A percentile compares a stretch with the other conserved stretches of the same genome.
These are phyloP conservation scores for Melanostigma gelatinosum DNA, from an alignment of 2,113 vertebrate species.

Conservation along the genomic window DNA sequence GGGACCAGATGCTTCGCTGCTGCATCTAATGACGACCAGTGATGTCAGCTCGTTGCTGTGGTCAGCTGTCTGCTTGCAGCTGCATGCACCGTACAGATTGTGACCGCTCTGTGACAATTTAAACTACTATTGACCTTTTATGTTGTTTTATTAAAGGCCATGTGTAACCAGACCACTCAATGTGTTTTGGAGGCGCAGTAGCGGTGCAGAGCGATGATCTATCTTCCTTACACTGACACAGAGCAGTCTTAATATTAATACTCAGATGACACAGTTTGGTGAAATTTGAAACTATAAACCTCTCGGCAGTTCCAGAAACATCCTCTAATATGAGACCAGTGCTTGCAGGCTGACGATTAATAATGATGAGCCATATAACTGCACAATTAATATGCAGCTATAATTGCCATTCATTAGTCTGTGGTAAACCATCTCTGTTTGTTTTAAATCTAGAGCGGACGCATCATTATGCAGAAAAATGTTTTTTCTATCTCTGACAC, in stretches of 20 bases:
- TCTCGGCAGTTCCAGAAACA: not conserved
- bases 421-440: not conserved
- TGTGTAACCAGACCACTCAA: slow-evolving; percentile 6
- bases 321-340: not conserved
- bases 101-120: slow-evolving; percentile 12
- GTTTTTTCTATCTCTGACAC: not conserved
- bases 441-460: not conserved
- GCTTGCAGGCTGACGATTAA: not conserved
- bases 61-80: slow-evolving; percentile 44
- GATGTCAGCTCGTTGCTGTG: slow-evolving; percentile 22
- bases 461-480: not conserved
- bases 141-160: not conserved
- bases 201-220: not conserved
- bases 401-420: not conserved
- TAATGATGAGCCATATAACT: not conserved
- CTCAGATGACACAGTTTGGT: not conserved
- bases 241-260: not conserved
- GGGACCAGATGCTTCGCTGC: slow-evolving; percentile 56
- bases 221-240: not conserved
- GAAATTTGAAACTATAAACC: not conserved
- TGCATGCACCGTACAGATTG: slow-evolving; percentile 41
- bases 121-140: slow-evolving; percentile 1
- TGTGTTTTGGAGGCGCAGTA: slow-evolving; percentile 43
- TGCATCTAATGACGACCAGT: slow-evolving; percentile 38
- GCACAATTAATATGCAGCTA: slow-evolving; percentile 7